A percentile compares a stretch with the other conserved stretches of the same genome.
Evolutionary conservation across 2,888 invertebrate species (phyloP).

Genomic region (Eilema sororculum): DNA sequence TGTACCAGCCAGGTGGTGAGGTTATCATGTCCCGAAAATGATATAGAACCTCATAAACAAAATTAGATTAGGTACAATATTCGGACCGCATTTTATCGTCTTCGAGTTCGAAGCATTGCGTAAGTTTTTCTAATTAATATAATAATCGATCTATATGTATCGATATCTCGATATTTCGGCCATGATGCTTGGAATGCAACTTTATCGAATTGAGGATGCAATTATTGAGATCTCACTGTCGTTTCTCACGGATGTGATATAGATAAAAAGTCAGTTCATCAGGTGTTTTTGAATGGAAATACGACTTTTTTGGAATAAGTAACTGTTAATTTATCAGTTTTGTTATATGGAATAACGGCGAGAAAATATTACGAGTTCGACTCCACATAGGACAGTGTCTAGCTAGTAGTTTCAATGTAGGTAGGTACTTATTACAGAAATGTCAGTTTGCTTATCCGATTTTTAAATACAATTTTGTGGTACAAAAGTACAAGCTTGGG

Average conservation of each 20-base stretch:
- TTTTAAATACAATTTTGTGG: too few species aligned
- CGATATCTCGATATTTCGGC: background rate
- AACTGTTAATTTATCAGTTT: background rate
- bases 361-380: background rate
- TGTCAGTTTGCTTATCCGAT: too few species aligned
- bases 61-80: too few species aligned
- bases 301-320: background rate
- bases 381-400: too few species aligned
- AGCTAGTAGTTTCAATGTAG: too few species aligned
- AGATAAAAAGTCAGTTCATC: conserved; percentile 2
- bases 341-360: conserved; percentile 1
- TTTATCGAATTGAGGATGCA: conserved; percentile 29
- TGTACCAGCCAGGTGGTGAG: background rate
- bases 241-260: conserved; percentile 13
- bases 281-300: background rate
- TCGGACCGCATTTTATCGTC: background rate
- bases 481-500: too few species aligned
- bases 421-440: too few species aligned
- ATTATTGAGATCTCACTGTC: conserved; percentile 2
- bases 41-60: too few species aligned
- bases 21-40: too few species aligned
- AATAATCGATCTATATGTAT: background rate
- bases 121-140: background rate
- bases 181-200: conserved; percentile 25
- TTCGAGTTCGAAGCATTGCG: too few species aligned